phyloP scores from a whole-genome alignment of 2,888 invertebrate genomes.

The Rhingia rostrata region DNA sequence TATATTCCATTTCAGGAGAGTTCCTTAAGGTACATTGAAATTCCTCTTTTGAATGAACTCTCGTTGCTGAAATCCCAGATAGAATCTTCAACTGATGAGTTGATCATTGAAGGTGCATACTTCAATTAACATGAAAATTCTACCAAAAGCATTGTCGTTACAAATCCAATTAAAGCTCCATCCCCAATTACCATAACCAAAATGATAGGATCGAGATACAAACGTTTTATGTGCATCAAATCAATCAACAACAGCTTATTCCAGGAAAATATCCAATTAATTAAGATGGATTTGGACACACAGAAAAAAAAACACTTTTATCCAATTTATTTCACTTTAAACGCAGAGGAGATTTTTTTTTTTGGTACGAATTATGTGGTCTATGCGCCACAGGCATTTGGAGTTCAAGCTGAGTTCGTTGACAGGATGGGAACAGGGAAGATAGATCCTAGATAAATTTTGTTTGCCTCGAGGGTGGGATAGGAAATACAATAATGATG shows the following conservation, averaged over 20 bases:
- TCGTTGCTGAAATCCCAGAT: background rate
- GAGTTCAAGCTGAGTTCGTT: background rate
- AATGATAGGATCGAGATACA: conserved; percentile 1
- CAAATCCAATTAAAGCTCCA: conserved; percentile 8
- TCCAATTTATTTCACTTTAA: conserved; percentile 12
- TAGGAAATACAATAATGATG: no score
- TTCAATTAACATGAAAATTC: background rate
- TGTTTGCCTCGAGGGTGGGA: no score
- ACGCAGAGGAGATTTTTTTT: background rate
- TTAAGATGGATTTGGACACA: background rate
- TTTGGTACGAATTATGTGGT: background rate
- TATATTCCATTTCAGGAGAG: background rate
- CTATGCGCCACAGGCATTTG: conserved; percentile 7
- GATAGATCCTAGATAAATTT: background rate
- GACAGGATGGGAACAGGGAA: background rate
- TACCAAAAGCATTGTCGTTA: background rate
- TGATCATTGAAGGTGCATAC: conserved; percentile 1
- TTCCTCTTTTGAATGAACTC: background rate
- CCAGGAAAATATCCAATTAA: conserved; percentile 8
- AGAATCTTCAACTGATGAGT: background rate
- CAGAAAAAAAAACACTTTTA: conserved; percentile 12
- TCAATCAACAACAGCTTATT: conserved; percentile 10
- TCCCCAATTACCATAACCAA: conserved; percentile 15
- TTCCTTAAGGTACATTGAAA: background rate
- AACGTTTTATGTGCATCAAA: conserved; percentile 3